Base-by-base conservation (phyloP, 2,113 vertebrate genomes). In the Colossoma macropomum region DNA sequence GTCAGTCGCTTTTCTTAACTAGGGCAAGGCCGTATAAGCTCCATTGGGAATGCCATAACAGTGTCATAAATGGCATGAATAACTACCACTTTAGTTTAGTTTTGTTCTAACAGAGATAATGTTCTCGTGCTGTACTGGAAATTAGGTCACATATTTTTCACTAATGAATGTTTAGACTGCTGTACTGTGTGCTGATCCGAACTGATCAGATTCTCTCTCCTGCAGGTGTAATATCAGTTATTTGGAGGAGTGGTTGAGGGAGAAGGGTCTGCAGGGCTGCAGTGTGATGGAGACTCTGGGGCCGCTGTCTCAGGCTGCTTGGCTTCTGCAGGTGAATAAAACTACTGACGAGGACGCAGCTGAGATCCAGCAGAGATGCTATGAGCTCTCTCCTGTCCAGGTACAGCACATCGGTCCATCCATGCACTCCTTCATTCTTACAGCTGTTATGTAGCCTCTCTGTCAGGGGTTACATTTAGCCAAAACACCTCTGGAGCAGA, bases 241-340 rank as follows among this genome's bases (percentile, higher is more conserved):
- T 84, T 91, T 99, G 81, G 98, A 99, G 91, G 98, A 99, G 91
- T 99, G 98, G 98, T 93, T 99, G 82, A 97, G 97, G 88, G 97
- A 98, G 75, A 98, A 98, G 90, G 96, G 94, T 28, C 91, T 99
- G 66, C 96, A 96, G 66, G 93, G 89, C 86, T 94, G 94, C 75
- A 90, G 90, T 30, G 95, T 95, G 54, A 98, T 96, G 56, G 96
- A 98, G 62, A 99, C 96, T 6, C 84, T 99, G 88, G 95, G 94
- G 86, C 96, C 97, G 0, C 91, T 99, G 7, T 95, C 96, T 45
- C 97, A 99, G 88, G 95, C 95, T 13, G 98, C 97, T 56, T 98
- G 97, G 97, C 92, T 99, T 16, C 96, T 99, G 82, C 98, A 99
- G 83, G 97, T 99, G 79, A 98, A 96, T 92, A 99, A 99, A 91